Conservation (phyloP, 2,797 vertebrate genomes). For the Acropternis orthonyx region DNA sequence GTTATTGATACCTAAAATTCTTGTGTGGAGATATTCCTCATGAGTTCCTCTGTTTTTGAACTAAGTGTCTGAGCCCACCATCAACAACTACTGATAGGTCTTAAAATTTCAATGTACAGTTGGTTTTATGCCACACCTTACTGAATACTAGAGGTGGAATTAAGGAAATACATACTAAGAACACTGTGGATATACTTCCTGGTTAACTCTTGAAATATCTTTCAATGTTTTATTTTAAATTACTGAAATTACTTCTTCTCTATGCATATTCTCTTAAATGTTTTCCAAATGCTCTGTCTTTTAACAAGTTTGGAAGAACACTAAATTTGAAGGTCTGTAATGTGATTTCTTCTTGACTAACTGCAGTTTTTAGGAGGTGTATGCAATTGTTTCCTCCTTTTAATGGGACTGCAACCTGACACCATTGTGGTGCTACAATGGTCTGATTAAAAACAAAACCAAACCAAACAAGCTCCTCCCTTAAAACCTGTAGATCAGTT, state of each 20-base stretch:
- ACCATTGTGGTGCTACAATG: not conserved
- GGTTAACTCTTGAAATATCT: not conserved
- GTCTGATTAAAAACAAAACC: not conserved
- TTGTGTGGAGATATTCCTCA: not conserved
- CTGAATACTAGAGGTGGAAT: not conserved
- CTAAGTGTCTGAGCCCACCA: not conserved
- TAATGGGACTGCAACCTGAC: not conserved
- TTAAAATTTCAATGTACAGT: not conserved
- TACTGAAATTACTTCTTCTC: not conserved
- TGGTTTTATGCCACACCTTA: conserved; percentile 11
- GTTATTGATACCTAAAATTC: not conserved
- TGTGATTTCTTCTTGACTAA: not conserved
- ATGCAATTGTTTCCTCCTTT: not conserved
- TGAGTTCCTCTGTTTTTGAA: not conserved
- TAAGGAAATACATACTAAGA: not conserved
- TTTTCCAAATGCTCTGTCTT: not conserved
- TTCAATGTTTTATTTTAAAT: not conserved
- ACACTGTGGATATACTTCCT: not conserved
- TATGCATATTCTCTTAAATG: not conserved
- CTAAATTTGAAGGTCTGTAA: not conserved
- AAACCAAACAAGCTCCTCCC: not conserved
- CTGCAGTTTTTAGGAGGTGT: not conserved
- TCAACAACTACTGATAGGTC: not conserved
- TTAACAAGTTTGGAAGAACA: not conserved
- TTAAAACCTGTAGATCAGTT: not conserved